phyloP scores from a whole-genome alignment of 2,113 vertebrate species.

The Leptodactylus fuscus region DNA sequence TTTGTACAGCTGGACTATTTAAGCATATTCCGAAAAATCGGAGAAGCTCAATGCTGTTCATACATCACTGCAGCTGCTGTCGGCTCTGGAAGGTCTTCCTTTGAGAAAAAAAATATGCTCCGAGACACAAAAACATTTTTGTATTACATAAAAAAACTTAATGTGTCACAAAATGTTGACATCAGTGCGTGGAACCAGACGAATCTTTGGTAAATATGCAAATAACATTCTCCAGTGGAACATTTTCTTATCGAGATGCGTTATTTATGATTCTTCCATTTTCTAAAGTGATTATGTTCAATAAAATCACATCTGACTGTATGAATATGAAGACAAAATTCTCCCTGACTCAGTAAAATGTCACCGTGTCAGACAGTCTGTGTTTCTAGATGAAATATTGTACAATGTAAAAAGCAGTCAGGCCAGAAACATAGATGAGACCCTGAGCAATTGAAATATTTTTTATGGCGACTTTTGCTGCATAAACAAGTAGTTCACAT shows the following conservation, averaged over 20 bases:
- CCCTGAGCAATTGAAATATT: neutral
- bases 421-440: neutral
- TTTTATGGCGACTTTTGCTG: slow-evolving; percentile 11
- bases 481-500: slow-evolving; percentile 31
- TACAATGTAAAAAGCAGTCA: neutral
- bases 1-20: neutral
- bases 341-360: slow-evolving; percentile 46
- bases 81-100: neutral
- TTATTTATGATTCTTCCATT: slow-evolving; percentile 34
- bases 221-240: neutral
- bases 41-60: neutral
- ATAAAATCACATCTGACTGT: slow-evolving; percentile 45
- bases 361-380: slow-evolving; percentile 3
- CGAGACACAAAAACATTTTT: neutral
- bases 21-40: neutral
- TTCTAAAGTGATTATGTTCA: slow-evolving; percentile 44
- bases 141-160: neutral
- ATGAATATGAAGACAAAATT: slow-evolving; percentile 46
- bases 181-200: neutral
- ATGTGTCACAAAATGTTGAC: slow-evolving; percentile 11
- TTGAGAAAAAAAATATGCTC: neutral
- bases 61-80: slow-evolving; percentile 14
- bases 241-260: neutral
- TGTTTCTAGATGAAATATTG: slow-evolving; percentile 29
- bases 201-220: slow-evolving; percentile 4